Base-by-base conservation (phyloP, 2,888 invertebrate species). In the Cosmorhoe ocellata region DNA sequence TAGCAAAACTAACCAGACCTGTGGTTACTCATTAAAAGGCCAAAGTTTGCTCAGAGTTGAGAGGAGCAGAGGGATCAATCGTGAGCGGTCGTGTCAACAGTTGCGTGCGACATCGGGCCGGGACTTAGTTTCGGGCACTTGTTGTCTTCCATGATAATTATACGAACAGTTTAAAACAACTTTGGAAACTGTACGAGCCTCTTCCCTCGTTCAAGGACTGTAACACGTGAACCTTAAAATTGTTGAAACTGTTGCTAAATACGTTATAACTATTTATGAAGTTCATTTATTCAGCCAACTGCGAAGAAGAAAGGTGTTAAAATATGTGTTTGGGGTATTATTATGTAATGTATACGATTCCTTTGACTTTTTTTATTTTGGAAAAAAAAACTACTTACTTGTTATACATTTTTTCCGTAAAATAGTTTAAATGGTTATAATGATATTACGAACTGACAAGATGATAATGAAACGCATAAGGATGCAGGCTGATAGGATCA, bases 31-130 rank as follows among this genome's bases (percentile, higher is more conserved):
- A 70, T 70, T 67, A 69, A 42, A 44, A 44, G 41, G 37, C 13
- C 26, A 38, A 39, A 39, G 46, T 32, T 51, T 22, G 44, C 47
- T 44, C 43, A 30, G 34, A n/a, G 32, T 26, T 13, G 42, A 33
- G 38, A 45, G 38, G 30, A 27, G 27, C 34, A n/a, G 43, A 39
- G 13, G 38, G 75, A 47, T 59, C 76, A 53, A 34, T 51, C 22
- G 54, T 38, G n/a, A 53, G 51, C 67, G 73, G 78, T 57, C 56
- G 47, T 24, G 59, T 59, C 59, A 56, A 62, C 69, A 66, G 66
- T 74, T 66, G 74, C 67, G 71, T 64, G 72, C 66, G 70, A 71
- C 71, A 71, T 68, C 66, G 69, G 57, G 55, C 49, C 40, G 27
- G 50, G 41, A 56, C 48, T 49, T 53, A 48, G 61, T 61, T 61